A percentile compares a stretch with the other conserved stretches of the same genome.
Evolutionary conservation across 1,140 invertebrate genomes (phyloP).

Genomic region (Ceratitis capitata): DNA sequence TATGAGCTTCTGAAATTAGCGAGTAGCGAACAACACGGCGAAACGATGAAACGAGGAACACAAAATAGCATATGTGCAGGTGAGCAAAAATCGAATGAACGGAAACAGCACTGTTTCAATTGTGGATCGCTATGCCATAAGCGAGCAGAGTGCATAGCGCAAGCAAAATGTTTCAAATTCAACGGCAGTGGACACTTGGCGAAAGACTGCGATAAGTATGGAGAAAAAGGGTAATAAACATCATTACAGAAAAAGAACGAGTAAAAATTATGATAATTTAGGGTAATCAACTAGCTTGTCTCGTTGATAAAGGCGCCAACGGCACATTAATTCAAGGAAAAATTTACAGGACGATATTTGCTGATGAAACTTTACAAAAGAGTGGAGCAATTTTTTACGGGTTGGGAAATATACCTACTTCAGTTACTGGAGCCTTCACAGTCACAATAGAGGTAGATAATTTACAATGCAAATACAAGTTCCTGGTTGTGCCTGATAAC

Average conservation of each 20-base stretch:
- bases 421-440: conserved; percentile 6
- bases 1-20: background rate
- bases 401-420: conserved; percentile 6
- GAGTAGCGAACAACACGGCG: background rate
- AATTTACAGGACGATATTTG: background rate
- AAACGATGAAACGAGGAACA: background rate
- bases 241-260: conserved; percentile 5
- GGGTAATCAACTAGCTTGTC: background rate
- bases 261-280: conserved; percentile 17
- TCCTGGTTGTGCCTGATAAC: conserved; percentile 37
- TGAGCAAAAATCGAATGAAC: background rate
- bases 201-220: conserved; percentile 30
- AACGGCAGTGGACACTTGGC: conserved; percentile 40
- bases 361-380: background rate
- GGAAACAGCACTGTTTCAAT: conserved; percentile 38
- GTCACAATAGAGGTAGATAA: conserved; percentile 34
- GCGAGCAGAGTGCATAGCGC: conserved; percentile 35
- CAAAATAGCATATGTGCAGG: conserved; percentile 15
- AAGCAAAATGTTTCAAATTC: conserved; percentile 45
- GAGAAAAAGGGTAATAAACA: background rate
- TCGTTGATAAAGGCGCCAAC: conserved; percentile 40
- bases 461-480: conserved; percentile 4
- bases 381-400: conserved; percentile 1
- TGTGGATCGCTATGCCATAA: conserved; percentile 35
- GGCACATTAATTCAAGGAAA: conserved; percentile 32